These are phyloP conservation scores for Agrotis ipsilon DNA, from an alignment of 2,888 invertebrate species.

Conservation along the genomic window DNA sequence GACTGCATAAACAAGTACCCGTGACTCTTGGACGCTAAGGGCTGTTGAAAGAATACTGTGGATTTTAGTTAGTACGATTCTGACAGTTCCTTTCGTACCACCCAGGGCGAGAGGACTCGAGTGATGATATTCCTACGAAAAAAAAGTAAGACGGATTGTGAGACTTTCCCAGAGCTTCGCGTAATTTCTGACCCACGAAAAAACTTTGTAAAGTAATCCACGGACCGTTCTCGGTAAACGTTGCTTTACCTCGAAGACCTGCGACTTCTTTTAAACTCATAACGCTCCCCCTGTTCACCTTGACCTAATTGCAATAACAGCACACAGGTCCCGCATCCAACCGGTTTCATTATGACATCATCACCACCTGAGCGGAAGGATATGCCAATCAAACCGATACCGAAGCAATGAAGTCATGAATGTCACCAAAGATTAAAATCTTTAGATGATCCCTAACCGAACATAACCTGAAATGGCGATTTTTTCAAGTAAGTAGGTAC, in stretches of 20 bases:
- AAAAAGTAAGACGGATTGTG: too few relatives aligned
- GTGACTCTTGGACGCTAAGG: too few relatives aligned
- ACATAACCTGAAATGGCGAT: too few relatives aligned
- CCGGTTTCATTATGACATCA: conserved; percentile 41
- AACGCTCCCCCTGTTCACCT: conserved; percentile 15
- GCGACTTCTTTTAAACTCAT: not conserved
- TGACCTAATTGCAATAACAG: conserved; percentile 35
- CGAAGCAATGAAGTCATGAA: conserved; percentile 54
- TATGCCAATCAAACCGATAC: conserved; percentile 56
- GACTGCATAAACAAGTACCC: too few relatives aligned
- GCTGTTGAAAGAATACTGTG: too few relatives aligned
- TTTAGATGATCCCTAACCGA: too few relatives aligned
- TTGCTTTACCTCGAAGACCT: not conserved
- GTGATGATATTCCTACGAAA: too few relatives aligned
- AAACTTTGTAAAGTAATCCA: not conserved
- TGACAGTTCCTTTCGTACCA: too few relatives aligned
- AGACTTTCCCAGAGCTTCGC: not conserved
- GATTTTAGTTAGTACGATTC: too few relatives aligned
- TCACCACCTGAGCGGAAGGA: conserved; percentile 61
- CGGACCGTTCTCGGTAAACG: not conserved
- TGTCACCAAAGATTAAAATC: conserved; percentile 45
- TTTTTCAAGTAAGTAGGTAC: too few relatives aligned
- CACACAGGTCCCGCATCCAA: conserved; percentile 11
- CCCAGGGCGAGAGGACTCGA: too few relatives aligned
- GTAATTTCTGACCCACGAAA: not conserved